Base-by-base conservation (phyloP, 1,140 invertebrate genomes). In the Neomicropteryx cornuta region DNA sequence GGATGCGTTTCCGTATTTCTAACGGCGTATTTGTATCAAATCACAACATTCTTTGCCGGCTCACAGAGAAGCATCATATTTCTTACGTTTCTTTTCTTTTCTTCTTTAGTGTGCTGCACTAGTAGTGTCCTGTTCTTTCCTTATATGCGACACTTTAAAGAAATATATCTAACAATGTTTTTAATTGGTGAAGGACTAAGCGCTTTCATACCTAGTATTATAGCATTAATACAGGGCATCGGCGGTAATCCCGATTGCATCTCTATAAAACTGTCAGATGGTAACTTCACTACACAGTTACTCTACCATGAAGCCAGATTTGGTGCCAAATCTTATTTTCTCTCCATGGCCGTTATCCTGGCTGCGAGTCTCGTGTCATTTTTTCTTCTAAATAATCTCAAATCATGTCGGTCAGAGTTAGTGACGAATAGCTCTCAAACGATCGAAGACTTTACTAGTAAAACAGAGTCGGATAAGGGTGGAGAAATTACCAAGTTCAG, bases 91-190 rank as follows among this genome's bases (percentile, higher is more conserved):
- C 81, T 85, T 31, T 89, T 93, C 51, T 76, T 81, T 38, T 72
- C 88, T 22, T 80, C 89, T 0, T 55, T 91, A 0, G 88, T 94
- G 11, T 89, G 91, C 39, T 92, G 90, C 55, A 94, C 89, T 0
- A 92, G 89, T 44, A 92, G 91, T 0, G 90, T 96, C 17, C 66
- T 82, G 1, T 97, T 92, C 53, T 79, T 93, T 51, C 91, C 91
- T 0, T 95, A 86, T 55, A 85, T 96, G 80, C 75, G 85, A 20
- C 70, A 77, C 33, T 94, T 86, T 45, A 75, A 82, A 48, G 77
- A 78, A 46, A 72, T 81, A 13, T 94, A 81, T 44, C 53, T 81
- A 19, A 67, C 75, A 0, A 77, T 73, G 27, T 79, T 77, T 46
- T 56, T 80, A 8, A 71, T 80, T 8, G 78, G 77, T 18, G 77